Evolutionary conservation across 1,140 invertebrate species (phyloP).

Genomic region (Cheumatopsyche charites): DNA sequence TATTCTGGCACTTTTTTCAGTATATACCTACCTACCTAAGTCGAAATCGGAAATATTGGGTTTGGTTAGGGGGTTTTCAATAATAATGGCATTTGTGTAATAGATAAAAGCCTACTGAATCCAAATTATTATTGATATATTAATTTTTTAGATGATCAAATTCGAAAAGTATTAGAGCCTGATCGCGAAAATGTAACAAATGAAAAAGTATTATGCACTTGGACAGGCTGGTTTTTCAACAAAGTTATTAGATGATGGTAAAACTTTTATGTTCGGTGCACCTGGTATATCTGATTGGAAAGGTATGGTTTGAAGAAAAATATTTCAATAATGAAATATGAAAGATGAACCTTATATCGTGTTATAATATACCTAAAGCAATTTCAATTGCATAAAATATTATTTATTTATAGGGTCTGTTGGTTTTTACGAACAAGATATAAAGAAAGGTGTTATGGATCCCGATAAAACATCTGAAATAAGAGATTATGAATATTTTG

Average conservation of each 20-base stretch:
- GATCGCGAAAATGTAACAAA: no score
- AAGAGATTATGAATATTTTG: constrained; percentile 42
- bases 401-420: constrained; percentile 39
- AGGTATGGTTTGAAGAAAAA: no score
- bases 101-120: no score
- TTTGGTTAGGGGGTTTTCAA: no score
- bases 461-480: constrained; percentile 40
- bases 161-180: constrained; percentile 36
- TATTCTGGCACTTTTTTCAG: no score
- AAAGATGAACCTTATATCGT: no score
- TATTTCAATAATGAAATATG: no score
- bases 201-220: constrained; percentile 61
- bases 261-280: constrained; percentile 63
- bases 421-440: no score
- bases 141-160: constrained; percentile 23
- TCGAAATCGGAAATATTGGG: no score
- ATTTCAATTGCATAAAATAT: neutral
- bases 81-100: no score
- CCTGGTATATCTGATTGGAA: constrained; percentile 66
- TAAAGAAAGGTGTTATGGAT: constrained; percentile 36
- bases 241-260: constrained; percentile 58
- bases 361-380: no score
- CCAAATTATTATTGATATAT: neutral
- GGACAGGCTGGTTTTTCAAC: constrained; percentile 62
- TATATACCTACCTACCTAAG: no score